A percentile compares a stretch with the other conserved stretches of the same genome.
These are phyloP conservation scores for Miltochrista miniata DNA, from an alignment of 2,888 invertebrate genomes.

Conservation along the genomic window DNA sequence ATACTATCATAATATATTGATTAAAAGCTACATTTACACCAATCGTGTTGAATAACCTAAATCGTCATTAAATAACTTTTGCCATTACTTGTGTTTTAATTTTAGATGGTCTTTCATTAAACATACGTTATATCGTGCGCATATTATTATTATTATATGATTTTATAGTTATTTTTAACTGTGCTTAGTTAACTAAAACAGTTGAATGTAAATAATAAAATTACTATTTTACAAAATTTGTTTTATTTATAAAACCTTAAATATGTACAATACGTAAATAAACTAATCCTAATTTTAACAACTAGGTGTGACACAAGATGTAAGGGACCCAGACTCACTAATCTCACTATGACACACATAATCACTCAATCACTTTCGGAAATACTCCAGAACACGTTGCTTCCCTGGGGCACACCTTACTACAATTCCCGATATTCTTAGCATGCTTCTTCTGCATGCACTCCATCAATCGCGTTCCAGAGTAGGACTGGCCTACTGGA, in stretches of 20 bases:
- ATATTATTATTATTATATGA: conserved; percentile 43
- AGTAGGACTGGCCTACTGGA: too few species aligned
- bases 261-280: too few species aligned
- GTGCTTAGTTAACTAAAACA: conserved; percentile 54
- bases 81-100: not conserved
- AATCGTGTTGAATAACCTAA: not conserved
- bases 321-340: too few species aligned
- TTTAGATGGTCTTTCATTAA: conserved; percentile 24
- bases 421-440: too few species aligned
- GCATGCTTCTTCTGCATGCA: too few species aligned
- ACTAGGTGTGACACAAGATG: too few species aligned
- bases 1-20: not conserved
- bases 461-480: too few species aligned
- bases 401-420: too few species aligned
- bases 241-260: conserved; percentile 41
- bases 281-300: conserved; percentile 1
- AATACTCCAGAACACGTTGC: not conserved
- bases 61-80: too few species aligned
- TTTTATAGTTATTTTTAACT: conserved; percentile 49
- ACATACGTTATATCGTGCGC: conserved; percentile 34
- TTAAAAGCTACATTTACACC: conserved; percentile 1
- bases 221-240: conserved; percentile 65
- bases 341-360: too few species aligned
- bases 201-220: conserved; percentile 75
- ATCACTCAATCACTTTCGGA: too few species aligned